Base-by-base conservation (phyloP, 2,113 vertebrate species). In the Mesembrinibis cayennensis region DNA sequence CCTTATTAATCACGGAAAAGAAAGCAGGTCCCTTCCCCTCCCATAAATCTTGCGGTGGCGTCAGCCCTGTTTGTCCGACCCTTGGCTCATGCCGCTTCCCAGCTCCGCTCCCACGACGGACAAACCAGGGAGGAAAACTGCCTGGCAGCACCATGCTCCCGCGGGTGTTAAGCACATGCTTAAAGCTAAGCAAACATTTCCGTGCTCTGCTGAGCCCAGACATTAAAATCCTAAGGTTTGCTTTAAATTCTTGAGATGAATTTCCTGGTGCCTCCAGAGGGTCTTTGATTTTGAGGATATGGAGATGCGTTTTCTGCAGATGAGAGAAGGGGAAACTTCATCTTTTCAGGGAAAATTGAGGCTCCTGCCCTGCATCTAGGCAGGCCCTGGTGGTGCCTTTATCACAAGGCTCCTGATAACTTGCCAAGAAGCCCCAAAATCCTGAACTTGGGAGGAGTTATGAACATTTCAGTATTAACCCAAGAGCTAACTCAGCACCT, bases 1-100 rank as follows among this genome's bases (percentile, higher is more conserved):
- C 79, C 83, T 94, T 87, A 94, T 95, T 67, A 90, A 96, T 96
- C 89, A 84, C 9, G 2, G 89, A 9, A 44, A 47, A 55, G 59
- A 58, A 71, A 90, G 63, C 63, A 32, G 80, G 82, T 91, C 89
- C 59, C 52, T 79, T 87, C 77, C 88, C 83, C 45, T 49, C 34
- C 80, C 83, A 50, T 84, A 84, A 96, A 96, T 95, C 94, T 85
- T 7, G 10, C 2, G 2, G 50, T 36, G 63, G 72, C 67, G 32
- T 82, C 82, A 52, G 81, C 53, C 40, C 49, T 27, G 62, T 56
- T 93, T 76, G 63, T 62, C 70, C 45, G 6, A 21, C 69, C 42
- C 59, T 73, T 47, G 49, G 79, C 87, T 81, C 62, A 13, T 10
- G 34, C 14, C 3, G 7, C 38, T 50, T 76, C 92, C 80, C 63